Evolutionary conservation across 2,888 invertebrate genomes (phyloP), one percentile per base, ranked within the genome.

Genomic region (Cheilosia urbana): DNA sequence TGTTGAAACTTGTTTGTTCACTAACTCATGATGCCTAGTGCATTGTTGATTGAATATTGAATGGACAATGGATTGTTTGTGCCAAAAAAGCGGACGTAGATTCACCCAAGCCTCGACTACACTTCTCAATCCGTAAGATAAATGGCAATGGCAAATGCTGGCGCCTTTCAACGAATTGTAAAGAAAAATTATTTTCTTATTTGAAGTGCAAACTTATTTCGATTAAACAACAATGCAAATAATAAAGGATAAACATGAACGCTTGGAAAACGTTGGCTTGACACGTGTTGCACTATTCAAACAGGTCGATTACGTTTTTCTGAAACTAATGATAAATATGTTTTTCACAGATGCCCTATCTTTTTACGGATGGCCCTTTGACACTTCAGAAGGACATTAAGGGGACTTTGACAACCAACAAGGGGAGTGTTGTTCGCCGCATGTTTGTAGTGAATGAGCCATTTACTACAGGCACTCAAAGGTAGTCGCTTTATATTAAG

Each of bases 401-500:
- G 89, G 91, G 91, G 57, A 90, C 89, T 66, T 89, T 92, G 71
- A 89, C 90, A 62, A 89, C 91, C 78, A 92, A 92, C 87, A 92
- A 92, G 87, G 90, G 90, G 69, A 91, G 92, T 88, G 91, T 92
- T 69, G 92, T 92, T 65, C 91, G 93, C 68, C 91, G 93, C 72
- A 92, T 92, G 93, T 91, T 92, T 88, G 92, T 92, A 42, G 92
- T 92, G 62, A 92, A 92, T 88, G 93, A 92, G 88, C 90, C 92
- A 63, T 92, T 92, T 88, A 88, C 91, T 87, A 88, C 90, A 81
- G 91, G 91, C 85, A 89, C 91, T 78, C 92, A 91, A 90, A 91
- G 92, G 92, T 92, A 90, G 76, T 81, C 71, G 72, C 27, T 27
- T 53, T 65, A 37, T 9, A 34, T 11, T 60, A 15, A 30, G 9